Percentiles rank a stretch among this genome's conserved stretches.
Conservation (phyloP, 2,797 vertebrate genomes). For the Neostethus bicornis region DNA sequence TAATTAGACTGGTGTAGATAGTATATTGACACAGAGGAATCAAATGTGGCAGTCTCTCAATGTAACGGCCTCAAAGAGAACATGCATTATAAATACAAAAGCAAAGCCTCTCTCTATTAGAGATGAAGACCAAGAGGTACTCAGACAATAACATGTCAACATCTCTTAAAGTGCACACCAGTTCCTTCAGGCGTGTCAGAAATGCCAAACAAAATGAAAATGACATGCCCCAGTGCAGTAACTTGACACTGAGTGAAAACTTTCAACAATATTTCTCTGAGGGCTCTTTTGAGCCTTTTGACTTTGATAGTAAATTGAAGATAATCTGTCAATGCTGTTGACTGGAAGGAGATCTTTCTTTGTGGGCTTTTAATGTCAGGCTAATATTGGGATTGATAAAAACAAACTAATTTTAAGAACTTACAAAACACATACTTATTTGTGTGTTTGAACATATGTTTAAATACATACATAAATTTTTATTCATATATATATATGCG, state of each 20-base stretch:
- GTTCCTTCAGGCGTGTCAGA: conserved; percentile 72
- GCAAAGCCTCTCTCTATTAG: conserved; percentile 79
- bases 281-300: conserved; percentile 41
- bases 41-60: conserved; percentile 55
- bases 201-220: conserved; percentile 78
- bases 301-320: conserved; percentile 61
- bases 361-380: conserved; percentile 18
- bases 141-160: conserved; percentile 79
- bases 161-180: conserved; percentile 74
- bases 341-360: conserved; percentile 22
- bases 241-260: conserved; percentile 65
- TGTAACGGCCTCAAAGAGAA: conserved; percentile 76
- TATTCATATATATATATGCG: no score
- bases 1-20: conserved; percentile 58
- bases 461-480: no score
- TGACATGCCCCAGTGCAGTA: conserved; percentile 67
- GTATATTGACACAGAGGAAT: conserved; percentile 65
- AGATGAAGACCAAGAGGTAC: conserved; percentile 76
- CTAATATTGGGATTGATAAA: neutral
- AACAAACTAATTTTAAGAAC: neutral
- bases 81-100: conserved; percentile 79
- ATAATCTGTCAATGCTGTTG: conserved; percentile 51
- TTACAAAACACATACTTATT: no score
- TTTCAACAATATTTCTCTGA: conserved; percentile 58
- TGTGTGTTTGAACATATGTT: no score